These are phyloP conservation scores for Xenentodon cancila DNA, from an alignment of 2,797 vertebrate genomes.

Conservation along the genomic window DNA sequence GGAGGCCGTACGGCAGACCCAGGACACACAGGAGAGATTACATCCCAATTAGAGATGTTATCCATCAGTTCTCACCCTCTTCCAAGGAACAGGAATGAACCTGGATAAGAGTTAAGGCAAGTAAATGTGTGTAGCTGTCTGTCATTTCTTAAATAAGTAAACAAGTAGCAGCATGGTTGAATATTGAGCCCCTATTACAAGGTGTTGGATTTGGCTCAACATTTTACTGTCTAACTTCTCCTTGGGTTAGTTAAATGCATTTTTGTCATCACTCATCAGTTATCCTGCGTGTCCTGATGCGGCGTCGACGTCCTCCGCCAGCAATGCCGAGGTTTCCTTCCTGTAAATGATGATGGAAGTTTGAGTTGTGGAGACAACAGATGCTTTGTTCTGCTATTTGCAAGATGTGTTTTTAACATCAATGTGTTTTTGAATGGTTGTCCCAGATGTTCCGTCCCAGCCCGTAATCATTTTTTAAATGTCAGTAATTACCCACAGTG, in stretches of 20 bases:
- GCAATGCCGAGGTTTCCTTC: constrained; percentile 3
- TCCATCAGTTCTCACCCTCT: too few species aligned
- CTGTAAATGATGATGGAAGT: constrained; percentile 31
- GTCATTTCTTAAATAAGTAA: too few species aligned
- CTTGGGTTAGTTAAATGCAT: constrained; percentile 16
- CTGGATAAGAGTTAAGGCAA: too few species aligned
- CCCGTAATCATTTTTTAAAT: constrained; percentile 44
- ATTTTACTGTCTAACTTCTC: constrained; percentile 12
- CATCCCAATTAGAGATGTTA: too few species aligned
- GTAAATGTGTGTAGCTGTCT: too few species aligned
- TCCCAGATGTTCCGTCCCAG: constrained; percentile 39
- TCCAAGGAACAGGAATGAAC: too few species aligned
- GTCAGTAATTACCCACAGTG: constrained; percentile 35
- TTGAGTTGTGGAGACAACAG: constrained; percentile 22
- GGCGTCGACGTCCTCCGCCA: background rate
- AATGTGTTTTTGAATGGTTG: constrained; percentile 44
- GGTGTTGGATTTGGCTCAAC: background rate
- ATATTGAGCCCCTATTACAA: too few species aligned
- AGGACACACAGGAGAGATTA: too few species aligned
- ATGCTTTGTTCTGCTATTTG: constrained; percentile 43
- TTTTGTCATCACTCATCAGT: constrained; percentile 3
- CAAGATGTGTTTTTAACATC: constrained; percentile 37
- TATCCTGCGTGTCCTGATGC: constrained; percentile 15
- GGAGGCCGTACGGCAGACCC: too few species aligned
- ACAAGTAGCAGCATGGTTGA: too few species aligned